Base-by-base conservation (phyloP, 2,888 invertebrate genomes). In the Ichneumoninae sp. region DNA sequence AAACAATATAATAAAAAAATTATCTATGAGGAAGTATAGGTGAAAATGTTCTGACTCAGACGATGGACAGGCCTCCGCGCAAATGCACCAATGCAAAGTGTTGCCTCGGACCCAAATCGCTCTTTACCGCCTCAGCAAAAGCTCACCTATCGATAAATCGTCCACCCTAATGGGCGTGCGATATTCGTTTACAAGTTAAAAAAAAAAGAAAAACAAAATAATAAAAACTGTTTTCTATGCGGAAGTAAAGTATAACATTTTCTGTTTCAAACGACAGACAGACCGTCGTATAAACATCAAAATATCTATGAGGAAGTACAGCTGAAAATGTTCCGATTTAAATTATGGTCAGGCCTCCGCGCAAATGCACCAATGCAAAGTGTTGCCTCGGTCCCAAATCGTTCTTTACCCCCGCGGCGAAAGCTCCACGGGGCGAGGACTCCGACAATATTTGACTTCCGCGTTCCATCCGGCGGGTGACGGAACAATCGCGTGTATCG, bases 401-500 rank as follows among this genome's bases (percentile, higher is more conserved):
- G 19, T 10, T 52, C 19, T 19, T 52, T 6, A 5, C 7, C 52
- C 16, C 16, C 19, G 10, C 52, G 6, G 19, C 19, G 2, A 52
- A 16, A 52, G 52, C 52, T 13, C 60, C 30, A 2, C 26, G 33
- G 7, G 13, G 60, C 60, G 33, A 60, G 60, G 30, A 60, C 60
- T 60, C 6, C 60, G 60, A 63, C 33, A 63, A 63, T 33, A 63
- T 33, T 33, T 63, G 1, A 33, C 30, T 63, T 63, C 60, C 33
- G 60, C 16, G 33, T 63, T 33, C 7, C 26, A 6, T 63, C 30
- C 60, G 44, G 44, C 60, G 30, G 8, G n/a, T 16, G 22, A 22
- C 33, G 6, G 16, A 33, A 63, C 30, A 63, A n/a, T 33, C 33
- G 33, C 26, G 57, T 22, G 57, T 63, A 33, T 63, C 33, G 30